A percentile compares a stretch with the other conserved stretches of the same genome.
phyloP scores from a whole-genome alignment of 2,113 vertebrate species.

The Mus pahari region DNA sequence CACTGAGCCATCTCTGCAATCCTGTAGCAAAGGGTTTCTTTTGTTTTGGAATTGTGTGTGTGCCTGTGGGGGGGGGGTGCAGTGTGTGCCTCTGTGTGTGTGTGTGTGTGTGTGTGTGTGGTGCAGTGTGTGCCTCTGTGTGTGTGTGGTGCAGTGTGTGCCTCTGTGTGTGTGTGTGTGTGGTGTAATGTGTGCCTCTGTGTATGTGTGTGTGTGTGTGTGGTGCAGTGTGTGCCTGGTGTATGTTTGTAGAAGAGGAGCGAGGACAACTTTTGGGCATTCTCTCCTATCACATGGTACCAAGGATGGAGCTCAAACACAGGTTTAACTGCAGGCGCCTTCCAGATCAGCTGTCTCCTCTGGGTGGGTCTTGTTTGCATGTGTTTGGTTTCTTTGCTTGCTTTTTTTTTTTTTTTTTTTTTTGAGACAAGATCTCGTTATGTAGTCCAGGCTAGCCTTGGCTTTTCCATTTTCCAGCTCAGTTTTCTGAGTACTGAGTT shows the following conservation, averaged over 20 bases:
- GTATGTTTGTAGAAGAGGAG: too few relatives aligned
- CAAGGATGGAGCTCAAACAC: neutral
- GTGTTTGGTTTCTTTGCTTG: too few relatives aligned
- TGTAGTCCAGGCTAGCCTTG: neutral
- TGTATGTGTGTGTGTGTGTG: neutral
- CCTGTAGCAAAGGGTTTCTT: neutral
- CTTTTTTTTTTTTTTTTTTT: neutral
- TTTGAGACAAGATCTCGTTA: neutral
- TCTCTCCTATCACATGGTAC: too few relatives aligned
- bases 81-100: too few relatives aligned
- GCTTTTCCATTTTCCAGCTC: neutral
- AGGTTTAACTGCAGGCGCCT: neutral
- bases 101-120: neutral
- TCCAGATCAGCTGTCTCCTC: neutral
- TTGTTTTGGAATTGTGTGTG: neutral
- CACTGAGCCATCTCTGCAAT: neutral
- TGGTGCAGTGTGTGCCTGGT: neutral
- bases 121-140: neutral
- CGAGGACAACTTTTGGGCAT: neutral
- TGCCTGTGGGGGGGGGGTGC: too few relatives aligned
- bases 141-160: neutral
- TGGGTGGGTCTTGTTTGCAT: too few relatives aligned
- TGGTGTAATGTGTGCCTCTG: neutral
- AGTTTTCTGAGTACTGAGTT: neutral
- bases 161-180: neutral